Evolutionary conservation across 2,888 invertebrate genomes (phyloP), one percentile per base, ranked within the genome.

Genomic region (Iselma pallidipennis): DNA sequence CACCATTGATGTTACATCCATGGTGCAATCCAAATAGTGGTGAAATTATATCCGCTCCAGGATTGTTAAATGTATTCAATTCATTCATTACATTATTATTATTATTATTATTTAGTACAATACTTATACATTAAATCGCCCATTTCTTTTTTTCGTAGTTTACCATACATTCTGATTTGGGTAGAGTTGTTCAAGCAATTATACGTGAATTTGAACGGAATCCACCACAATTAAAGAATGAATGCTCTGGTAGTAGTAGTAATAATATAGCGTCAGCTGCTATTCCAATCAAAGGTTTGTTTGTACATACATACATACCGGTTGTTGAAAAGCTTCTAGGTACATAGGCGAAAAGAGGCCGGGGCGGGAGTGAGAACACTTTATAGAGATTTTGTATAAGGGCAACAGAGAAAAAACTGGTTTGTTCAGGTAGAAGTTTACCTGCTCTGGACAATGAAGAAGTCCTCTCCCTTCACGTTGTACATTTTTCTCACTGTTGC

Each of bases 151-250:
- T 62, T 68, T 69, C 76, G 65, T 63, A 89, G 86, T 92, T 89
- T 74, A 89, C 91, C 16, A 82, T 88, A 45, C 91, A 92, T 81
- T 92, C 92, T 0, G 93, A 93, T 81, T 83, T 93, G 67, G 91
- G 91, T 0, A 85, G 92, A 59, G 89, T 93, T 2, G 92, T 92
- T 0, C 92, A 92, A 78, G 92, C 90, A 19, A 89, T 92, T 51
- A 90, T 90, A 65, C 83, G 92, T 57, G 92, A 93, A 80, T 91
- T 91, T 71, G 89, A 91, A 78, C 85, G 88, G 72, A 88, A 82
- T 75, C 88, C 86, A 64, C 87, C 84, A 55, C 83, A 83, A 49
- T 73, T 86, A 61, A 59, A 81, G 57, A 80, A 79, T 57, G 80
- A 81, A 37, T 51, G 61, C 55, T 59, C 52, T 49, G 60, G 65